Percentiles rank a stretch among this genome's conserved stretches.
phyloP scores from a whole-genome alignment of 2,797 vertebrate species.

The Pelobates cultripes region DNA sequence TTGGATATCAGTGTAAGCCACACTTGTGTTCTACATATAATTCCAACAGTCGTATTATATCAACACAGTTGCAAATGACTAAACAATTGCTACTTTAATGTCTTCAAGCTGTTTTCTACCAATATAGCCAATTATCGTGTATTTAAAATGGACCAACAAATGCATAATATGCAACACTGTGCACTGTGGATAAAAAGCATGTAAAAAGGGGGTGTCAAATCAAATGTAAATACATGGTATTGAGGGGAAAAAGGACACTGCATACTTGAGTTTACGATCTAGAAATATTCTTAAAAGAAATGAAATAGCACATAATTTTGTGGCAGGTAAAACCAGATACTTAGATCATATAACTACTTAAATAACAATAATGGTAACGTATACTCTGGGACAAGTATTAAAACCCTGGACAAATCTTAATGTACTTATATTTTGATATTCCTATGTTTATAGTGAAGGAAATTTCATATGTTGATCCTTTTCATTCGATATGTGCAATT shows the following conservation, averaged over 20 bases:
- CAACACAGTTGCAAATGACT: slow-evolving; percentile 4
- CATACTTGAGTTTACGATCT: neutral
- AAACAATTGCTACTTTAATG: slow-evolving; percentile 12
- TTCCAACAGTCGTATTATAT: neutral
- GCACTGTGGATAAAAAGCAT: neutral
- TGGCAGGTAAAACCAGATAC: neutral
- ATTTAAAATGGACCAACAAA: neutral
- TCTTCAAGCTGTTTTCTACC: neutral
- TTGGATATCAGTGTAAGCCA: no score
- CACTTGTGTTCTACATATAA: neutral
- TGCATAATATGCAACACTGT: neutral
- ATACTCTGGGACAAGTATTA: no score
- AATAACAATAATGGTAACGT: no score
- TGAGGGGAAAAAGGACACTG: neutral
- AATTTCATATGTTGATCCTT: no score
- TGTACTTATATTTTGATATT: no score
- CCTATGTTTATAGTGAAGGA: no score
- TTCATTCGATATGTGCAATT: no score
- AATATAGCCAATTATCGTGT: neutral
- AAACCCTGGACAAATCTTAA: no score
- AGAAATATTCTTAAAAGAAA: neutral
- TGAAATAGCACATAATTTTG: neutral
- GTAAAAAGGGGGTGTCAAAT: neutral
- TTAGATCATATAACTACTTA: neutral
- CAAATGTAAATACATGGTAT: slow-evolving; percentile 3